Base-by-base conservation (phyloP, 2,888 invertebrate genomes). In the Dasypogon diadema region DNA sequence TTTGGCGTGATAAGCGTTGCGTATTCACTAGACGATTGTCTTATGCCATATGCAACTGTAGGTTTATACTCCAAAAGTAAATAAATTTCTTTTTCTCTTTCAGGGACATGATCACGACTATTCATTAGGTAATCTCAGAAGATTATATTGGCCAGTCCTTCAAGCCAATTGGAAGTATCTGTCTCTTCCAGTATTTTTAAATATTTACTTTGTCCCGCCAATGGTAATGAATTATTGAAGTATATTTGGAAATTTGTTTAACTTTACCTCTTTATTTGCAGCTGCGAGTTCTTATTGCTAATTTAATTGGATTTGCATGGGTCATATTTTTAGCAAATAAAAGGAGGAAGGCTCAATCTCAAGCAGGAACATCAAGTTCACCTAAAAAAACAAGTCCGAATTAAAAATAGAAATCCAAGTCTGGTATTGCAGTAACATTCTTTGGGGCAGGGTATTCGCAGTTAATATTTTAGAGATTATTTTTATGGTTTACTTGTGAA, bases 281-380 rank as follows among this genome's bases (percentile, higher is more conserved):
- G 93, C 85, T 95, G 73, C 87, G 93, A 80, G 92, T 93, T n/a
- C 86, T 94, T 10, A 89, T 91, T 76, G 89, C 90, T 83, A 93
- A 93, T 82, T 81, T 93, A n/a, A 90, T 94, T 76, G 92, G 92
- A 56, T 92, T 94, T 82, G 89, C 92, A 80, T 94, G 94, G 94
- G 90, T 91, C 1, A 90, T 94, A 83, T 93, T 91, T 82, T 82
- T 94, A 68, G 92, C 93, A 1, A 89, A 89, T 77, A 91, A 91
- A 82, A 88, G 93, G 81, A 88, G 91, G 10, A 89, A 90, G 14
- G 79, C 79, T 16, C 81, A 83, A 77, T 81, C 83, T n/a, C 83
- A 83, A 70, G 80, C 80, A n/a, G 2, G 14, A 26, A 3, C 21
- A 4, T 22, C 37, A 10, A 16, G 5, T 14, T 42, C 56, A 73